These are phyloP conservation scores for Dunckerocampus dactyliophorus DNA, from an alignment of 2,113 vertebrate species.

Conservation along the genomic window DNA sequence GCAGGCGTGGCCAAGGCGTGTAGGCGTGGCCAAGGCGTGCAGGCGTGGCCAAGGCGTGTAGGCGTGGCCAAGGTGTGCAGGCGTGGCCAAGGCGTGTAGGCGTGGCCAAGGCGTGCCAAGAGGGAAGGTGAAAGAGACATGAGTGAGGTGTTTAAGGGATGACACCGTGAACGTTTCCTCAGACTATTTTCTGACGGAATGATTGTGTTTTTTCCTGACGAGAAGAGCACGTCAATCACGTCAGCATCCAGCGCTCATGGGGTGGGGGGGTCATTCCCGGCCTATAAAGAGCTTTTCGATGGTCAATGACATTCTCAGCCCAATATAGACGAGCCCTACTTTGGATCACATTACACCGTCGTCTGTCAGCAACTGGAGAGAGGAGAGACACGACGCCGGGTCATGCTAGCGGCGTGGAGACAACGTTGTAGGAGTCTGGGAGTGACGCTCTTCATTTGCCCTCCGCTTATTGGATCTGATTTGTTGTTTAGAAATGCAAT, in stretches of 20 bases:
- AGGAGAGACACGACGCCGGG: constrained; percentile 1
- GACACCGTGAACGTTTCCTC: constrained; percentile 16
- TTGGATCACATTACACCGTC: constrained; percentile 28
- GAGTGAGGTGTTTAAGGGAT: too few species aligned
- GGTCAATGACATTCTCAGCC: constrained; percentile 35
- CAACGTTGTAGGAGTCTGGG: neutral
- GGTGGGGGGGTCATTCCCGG: constrained; percentile 12
- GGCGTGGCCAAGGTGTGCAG: too few species aligned
- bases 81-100: too few species aligned
- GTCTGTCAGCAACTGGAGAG: constrained; percentile 8
- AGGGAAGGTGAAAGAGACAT: too few species aligned
- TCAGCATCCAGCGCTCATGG: constrained; percentile 2
- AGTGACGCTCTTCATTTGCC: neutral
- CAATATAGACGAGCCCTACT: constrained; percentile 12
- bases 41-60: too few species aligned
- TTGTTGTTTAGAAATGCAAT: neutral
- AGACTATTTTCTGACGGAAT: constrained; percentile 7
- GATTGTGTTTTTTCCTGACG: constrained; percentile 5
- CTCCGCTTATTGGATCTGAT: neutral
- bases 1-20: too few species aligned
- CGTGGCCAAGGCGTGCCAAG: too few species aligned
- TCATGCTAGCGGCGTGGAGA: neutral
- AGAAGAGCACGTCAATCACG: constrained; percentile 2
- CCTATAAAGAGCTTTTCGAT: constrained; percentile 42
- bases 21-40: too few species aligned